Evolutionary conservation across 2,888 invertebrate species (phyloP), one percentile per base, ranked within the genome.

Genomic region (Trypoxylon attenuatum): DNA sequence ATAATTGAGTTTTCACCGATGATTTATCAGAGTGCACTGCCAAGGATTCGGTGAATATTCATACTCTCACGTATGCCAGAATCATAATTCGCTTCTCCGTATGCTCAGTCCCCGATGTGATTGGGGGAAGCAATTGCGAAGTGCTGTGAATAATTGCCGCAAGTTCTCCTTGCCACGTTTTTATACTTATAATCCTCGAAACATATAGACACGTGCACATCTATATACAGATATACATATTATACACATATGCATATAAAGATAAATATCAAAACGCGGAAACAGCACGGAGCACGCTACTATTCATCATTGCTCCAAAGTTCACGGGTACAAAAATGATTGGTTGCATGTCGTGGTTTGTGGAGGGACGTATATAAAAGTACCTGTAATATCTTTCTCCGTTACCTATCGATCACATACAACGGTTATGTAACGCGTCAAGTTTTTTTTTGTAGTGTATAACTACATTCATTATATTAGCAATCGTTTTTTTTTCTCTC

Each of bases 331-430:
- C 49, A 69, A 65, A 64, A 56, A 62, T 51, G 49, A 64, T 50
- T 64, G 70, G 69, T 73, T 80, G 79, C 76, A 80, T 79, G 79
- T 59, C 69, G 69, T 73, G 71, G 65, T 70, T 67, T 69, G 46
- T 62, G 60, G 71, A 67, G 69, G 70, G 65, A 73, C 65, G 65
- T 74, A 63, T 67, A 64, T 62, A 66, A 50, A 65, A 69, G 60
- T 71, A 68, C 68, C 69, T 72, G 64, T 72, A 69, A 62, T 46
- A 54, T 61, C 45, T 71, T 68, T 55, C 56, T 62, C 43, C 60
- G 51, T 60, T 46, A 58, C 27, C 55, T 61, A 54, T 61, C 61
- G 39, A 66, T 42, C 59, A 33, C 58, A 42, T 53, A 42, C 23
- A 41, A 45, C 33, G 33, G 46, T 72, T 46, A 42, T 38, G 16